Percentiles rank a stretch among this genome's conserved stretches.
These are phyloP conservation scores for Motacilla alba DNA, from an alignment of 2,113 vertebrate species.

Conservation along the genomic window DNA sequence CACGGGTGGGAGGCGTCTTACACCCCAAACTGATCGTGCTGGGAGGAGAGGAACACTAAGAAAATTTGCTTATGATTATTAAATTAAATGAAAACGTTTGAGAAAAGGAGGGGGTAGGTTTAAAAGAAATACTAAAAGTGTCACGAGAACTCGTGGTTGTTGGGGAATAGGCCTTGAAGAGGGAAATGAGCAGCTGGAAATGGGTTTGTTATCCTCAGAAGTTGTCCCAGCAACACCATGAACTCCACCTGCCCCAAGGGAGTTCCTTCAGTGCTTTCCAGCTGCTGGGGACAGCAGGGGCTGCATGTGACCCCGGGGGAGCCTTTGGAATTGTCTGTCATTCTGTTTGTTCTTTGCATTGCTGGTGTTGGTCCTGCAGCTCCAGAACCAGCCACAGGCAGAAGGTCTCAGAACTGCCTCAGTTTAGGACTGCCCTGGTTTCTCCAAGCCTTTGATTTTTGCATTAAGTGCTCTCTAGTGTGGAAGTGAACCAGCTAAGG, in stretches of 20 bases:
- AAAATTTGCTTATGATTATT: background rate
- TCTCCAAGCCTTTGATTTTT: background rate
- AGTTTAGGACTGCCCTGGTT: background rate
- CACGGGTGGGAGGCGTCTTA: background rate
- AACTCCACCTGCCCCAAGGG: background rate
- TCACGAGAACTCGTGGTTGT: background rate
- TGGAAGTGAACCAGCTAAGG: background rate
- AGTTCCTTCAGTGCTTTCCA: background rate
- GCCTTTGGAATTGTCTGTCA: background rate
- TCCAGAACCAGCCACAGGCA: background rate
- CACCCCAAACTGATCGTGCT: background rate
- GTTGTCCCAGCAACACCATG: background rate
- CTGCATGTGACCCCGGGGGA: fast-evolving
- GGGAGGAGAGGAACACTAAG: background rate
- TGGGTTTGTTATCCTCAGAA: background rate
- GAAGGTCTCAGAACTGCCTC: background rate
- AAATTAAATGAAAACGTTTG: background rate
- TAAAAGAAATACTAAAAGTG: background rate
- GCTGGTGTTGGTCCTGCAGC: background rate
- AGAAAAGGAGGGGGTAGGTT: background rate
- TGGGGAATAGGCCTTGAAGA: background rate
- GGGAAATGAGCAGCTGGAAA: background rate
- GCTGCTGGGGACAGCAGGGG: background rate
- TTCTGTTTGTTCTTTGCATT: background rate
- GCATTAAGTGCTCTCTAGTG: background rate